phyloP scores from a whole-genome alignment of 2,888 invertebrate species.

The Apamea anceps region DNA sequence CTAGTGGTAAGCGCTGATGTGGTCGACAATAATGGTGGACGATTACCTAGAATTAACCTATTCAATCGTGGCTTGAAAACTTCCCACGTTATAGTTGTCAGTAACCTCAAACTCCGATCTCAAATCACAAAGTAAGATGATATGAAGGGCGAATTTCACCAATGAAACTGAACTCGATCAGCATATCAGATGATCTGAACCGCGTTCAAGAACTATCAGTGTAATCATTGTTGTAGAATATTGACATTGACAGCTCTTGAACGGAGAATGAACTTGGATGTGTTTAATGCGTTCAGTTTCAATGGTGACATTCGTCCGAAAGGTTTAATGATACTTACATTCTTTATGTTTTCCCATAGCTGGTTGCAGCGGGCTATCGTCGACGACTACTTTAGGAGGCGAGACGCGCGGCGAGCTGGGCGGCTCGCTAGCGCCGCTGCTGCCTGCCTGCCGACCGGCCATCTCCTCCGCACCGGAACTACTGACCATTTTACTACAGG shows the following conservation, averaged over 20 bases:
- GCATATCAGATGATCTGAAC: background rate
- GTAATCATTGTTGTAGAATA: background rate
- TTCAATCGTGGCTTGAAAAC: background rate
- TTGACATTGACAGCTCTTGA: slow-evolving; percentile 1
- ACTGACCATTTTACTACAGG: slow-evolving; percentile 45
- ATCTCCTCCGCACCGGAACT: slow-evolving; percentile 89
- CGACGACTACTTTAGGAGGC: slow-evolving; percentile 97
- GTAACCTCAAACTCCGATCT: background rate
- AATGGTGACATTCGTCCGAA: background rate
- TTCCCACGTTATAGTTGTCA: background rate
- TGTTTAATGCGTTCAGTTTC: background rate
- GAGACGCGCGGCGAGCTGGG: slow-evolving; percentile 91
- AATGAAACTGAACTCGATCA: background rate
- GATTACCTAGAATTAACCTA: background rate
- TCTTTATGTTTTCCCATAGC: slow-evolving; percentile 99
- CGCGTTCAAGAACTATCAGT: background rate
- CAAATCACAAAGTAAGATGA: background rate
- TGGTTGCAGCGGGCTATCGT: slow-evolving; percentile 97
- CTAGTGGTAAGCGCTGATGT: background rate
- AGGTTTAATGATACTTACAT: slow-evolving; percentile 93
- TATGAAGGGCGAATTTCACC: background rate
- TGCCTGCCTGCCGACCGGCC: slow-evolving; percentile 86
- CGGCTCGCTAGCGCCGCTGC: slow-evolving; percentile 88
- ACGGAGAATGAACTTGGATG: background rate
- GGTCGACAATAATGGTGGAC: background rate